phyloP scores from a whole-genome alignment of 2,888 invertebrate genomes.

The Hirtodrosophila confusa region DNA sequence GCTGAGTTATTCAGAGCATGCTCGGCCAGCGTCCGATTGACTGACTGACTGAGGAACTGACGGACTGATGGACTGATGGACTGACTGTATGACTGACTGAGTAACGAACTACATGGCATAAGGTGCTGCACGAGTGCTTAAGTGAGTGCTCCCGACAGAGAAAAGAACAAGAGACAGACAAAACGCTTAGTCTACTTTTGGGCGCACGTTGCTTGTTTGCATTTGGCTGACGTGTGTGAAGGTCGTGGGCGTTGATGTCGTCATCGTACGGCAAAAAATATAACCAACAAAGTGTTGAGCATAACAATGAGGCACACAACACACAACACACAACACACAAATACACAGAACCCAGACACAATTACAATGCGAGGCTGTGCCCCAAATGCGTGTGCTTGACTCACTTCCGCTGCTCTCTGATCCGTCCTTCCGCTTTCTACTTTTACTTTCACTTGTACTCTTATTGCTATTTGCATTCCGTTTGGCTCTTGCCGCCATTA shows the following conservation, averaged over 20 bases:
- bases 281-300: constrained; percentile 71
- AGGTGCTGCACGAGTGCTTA: constrained; percentile 60
- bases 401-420: constrained; percentile 16
- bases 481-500: constrained; percentile 13
- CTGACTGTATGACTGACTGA: constrained; percentile 13
- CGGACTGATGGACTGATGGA: constrained; percentile 19
- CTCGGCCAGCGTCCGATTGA: constrained; percentile 22
- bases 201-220: constrained; percentile 55
- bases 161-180: constrained; percentile 49
- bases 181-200: constrained; percentile 65
- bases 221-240: constrained; percentile 54
- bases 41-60: constrained; percentile 29
- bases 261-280: constrained; percentile 34
- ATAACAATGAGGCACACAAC: constrained; percentile 65
- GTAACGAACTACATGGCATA: constrained; percentile 13
- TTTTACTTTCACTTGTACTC: constrained; percentile 27
- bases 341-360: constrained; percentile 15
- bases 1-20: constrained; percentile 66
- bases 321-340: constrained; percentile 26
- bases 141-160: constrained; percentile 47
- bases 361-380: constrained; percentile 18
- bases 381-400: constrained; percentile 44
- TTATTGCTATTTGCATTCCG: constrained; percentile 22
- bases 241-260: constrained; percentile 56
- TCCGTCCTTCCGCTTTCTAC: constrained; percentile 11